Evolutionary conservation across 2,888 invertebrate species (phyloP).

Genomic region (Microplitis deprimator): DNA sequence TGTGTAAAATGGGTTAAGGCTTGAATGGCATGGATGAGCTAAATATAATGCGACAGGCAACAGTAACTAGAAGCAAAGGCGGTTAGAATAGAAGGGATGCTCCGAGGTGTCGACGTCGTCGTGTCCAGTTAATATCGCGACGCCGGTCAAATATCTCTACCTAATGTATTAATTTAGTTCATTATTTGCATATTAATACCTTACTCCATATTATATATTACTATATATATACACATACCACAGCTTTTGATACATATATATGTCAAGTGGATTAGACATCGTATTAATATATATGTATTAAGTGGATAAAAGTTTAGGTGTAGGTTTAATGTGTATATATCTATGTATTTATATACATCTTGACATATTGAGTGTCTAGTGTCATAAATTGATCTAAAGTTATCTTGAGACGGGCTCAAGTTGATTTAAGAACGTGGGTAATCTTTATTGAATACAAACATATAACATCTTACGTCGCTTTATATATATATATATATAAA

Average conservation of each 20-base stretch:
- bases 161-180: not conserved
- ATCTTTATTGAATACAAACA: not conserved
- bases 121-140: slow-evolving; percentile 19
- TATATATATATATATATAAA: no score
- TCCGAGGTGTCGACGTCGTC: slow-evolving; percentile 10
- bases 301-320: not conserved
- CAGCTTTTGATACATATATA: not conserved
- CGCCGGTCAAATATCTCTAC: slow-evolving; percentile 14
- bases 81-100: slow-evolving; percentile 17
- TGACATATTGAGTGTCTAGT: not conserved
- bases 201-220: not conserved
- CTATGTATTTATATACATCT: not conserved
- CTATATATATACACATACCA: no score
- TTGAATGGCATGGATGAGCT: slow-evolving; percentile 8
- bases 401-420: not conserved
- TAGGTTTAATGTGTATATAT: not conserved
- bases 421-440: slow-evolving; percentile 18
- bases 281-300: not conserved
- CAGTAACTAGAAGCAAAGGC: not conserved
- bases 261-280: not conserved
- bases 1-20: slow-evolving; percentile 31
- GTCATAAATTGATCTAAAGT: not conserved
- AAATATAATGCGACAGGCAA: slow-evolving; percentile 20
- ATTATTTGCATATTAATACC: not conserved
- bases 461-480: not conserved